Base-by-base conservation (phyloP, 2,113 vertebrate genomes). In the Oxygymnocypris stewartii region DNA sequence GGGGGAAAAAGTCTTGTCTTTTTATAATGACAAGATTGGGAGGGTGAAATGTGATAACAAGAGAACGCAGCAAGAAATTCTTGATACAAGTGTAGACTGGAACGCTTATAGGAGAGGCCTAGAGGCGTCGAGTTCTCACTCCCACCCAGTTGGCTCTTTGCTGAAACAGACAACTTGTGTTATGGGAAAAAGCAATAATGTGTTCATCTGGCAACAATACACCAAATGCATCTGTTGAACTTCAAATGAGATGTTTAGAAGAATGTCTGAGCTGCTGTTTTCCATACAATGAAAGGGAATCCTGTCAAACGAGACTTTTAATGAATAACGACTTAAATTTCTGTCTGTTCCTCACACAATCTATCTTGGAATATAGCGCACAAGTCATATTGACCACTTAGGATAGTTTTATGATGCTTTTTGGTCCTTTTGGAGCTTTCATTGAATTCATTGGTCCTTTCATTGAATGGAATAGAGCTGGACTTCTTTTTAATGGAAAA, bases 1-100 rank as follows among this genome's bases (percentile, higher is more conserved):
- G 91, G 91, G 93, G 91, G 91, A 91, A 91, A 91, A 88, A 84
- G 90, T 89, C n/a, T n/a, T n/a, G n/a, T 28, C 74, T 73, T 40
- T 84, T 81, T 87, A 69, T 86, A 86, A 87, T 84, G 67, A 73
- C 63, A 87, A 90, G 87, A 23, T 88, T 69, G 80, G 83, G 71
- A 91, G 76, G 85, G 86, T 84, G 87, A 71, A 67, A 82, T 75
- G 83, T 44, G 54, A 82, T 87, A 87, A 81, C 82, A 51, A 40
- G 84, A 85, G 67, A 85, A 80, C 82, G 25, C 61, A 75, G 59
- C 25, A 31, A 82, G 76, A 85, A 75, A 74, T 89, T 79, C 86
- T 78, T 87, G 79, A 61, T 91, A 67, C 91, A 87, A 91, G 90
- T 93, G 90, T 91, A 84, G 89, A 90, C 87, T 57, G 83, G 88